Percentiles rank a stretch among this genome's conserved stretches.
Evolutionary conservation across 1,140 invertebrate species (phyloP).

Genomic region (Euwallacea similis): DNA sequence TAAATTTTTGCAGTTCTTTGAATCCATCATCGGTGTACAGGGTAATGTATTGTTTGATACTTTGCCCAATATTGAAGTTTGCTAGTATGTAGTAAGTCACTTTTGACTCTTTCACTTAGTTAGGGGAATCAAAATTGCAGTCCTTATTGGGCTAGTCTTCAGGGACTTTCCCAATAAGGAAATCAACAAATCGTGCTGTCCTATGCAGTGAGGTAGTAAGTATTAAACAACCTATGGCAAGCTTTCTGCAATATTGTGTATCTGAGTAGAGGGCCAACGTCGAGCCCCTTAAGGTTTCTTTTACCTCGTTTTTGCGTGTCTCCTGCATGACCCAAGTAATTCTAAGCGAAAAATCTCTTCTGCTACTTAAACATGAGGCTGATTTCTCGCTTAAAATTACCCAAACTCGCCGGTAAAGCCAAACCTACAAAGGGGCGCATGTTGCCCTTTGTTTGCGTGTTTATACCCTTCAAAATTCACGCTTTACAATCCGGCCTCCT

Average conservation of each 20-base stretch:
- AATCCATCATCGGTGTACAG: too few relatives aligned
- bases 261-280: constrained; percentile 43
- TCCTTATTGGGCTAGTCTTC: too few relatives aligned
- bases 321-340: background rate
- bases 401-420: background rate
- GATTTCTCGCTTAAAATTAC: constrained; percentile 3
- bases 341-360: background rate
- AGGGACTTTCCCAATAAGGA: too few relatives aligned
- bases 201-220: too few relatives aligned
- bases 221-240: background rate
- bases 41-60: too few relatives aligned
- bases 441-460: constrained; percentile 1
- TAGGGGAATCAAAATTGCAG: too few relatives aligned
- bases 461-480: background rate
- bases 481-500: background rate
- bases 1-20: too few relatives aligned
- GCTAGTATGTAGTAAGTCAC: too few relatives aligned
- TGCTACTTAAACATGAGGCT: background rate
- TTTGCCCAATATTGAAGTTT: too few relatives aligned
- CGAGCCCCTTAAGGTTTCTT: background rate
- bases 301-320: background rate
- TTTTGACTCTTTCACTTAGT: too few relatives aligned
- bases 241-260: constrained; percentile 5
- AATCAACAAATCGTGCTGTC: too few relatives aligned
- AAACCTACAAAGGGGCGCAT: background rate